Evolutionary conservation across 2,797 vertebrate species (phyloP).

Genomic region (Martes flavigula): DNA sequence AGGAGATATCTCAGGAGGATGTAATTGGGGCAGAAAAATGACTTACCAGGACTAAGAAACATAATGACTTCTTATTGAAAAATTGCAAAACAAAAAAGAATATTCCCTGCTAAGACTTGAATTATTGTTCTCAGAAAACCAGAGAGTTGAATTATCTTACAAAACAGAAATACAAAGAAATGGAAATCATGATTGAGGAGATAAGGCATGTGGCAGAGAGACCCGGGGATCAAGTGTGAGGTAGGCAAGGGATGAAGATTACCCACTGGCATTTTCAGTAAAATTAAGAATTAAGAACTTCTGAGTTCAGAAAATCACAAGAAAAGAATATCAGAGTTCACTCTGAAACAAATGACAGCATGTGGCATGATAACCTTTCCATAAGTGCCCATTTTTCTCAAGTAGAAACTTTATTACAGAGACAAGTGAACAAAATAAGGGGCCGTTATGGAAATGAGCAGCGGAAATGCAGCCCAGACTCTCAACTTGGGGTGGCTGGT

Average conservation of each 20-base stretch:
- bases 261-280: background rate
- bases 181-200: background rate
- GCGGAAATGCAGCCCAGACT: background rate
- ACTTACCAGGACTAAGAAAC: background rate
- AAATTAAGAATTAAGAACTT: slow-evolving; percentile 7
- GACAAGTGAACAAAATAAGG: background rate
- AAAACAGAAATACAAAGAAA: slow-evolving; percentile 8
- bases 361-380: background rate
- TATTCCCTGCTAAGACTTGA: background rate
- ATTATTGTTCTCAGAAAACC: background rate
- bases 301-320: slow-evolving; percentile 34
- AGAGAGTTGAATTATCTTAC: background rate
- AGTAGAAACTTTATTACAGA: slow-evolving; percentile 41
- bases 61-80: slow-evolving; percentile 3
- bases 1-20: background rate
- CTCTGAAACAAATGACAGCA: background rate
- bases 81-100: background rate
- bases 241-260: background rate
- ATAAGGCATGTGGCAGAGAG: background rate
- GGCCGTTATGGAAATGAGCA: background rate
- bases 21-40: background rate
- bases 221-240: background rate
- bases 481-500: background rate
- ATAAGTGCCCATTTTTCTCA: slow-evolving; percentile 13
- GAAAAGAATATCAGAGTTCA: background rate